A percentile compares a stretch with the other conserved stretches of the same genome.
Evolutionary conservation across 2,797 vertebrate species (phyloP).

Genomic region (Loris lydekkerianus): DNA sequence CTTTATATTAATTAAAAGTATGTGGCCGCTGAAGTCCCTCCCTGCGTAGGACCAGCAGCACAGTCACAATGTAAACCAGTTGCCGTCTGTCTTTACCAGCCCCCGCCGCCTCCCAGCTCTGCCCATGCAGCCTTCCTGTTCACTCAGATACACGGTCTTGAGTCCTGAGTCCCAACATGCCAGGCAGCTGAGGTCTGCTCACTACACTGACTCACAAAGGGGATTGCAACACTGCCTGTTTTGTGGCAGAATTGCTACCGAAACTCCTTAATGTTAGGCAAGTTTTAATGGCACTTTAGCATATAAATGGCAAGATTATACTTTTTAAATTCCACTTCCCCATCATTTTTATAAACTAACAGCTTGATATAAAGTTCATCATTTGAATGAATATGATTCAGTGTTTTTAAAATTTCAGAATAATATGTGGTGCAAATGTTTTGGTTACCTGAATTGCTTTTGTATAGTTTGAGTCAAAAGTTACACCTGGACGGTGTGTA

Average conservation of each 20-base stretch:
- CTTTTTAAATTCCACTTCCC: neutral
- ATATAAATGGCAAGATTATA: neutral
- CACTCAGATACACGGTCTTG: accelerated
- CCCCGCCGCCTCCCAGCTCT: accelerated
- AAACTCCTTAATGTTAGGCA: neutral
- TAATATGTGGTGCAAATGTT: no score
- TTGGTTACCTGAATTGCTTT: no score
- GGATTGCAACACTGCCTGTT: accelerated
- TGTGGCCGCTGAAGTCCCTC: accelerated
- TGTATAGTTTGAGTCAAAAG: no score
- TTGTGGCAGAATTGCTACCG: neutral
- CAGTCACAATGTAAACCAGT: no score
- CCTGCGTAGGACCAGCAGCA: accelerated
- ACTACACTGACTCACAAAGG: neutral
- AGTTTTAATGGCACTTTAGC: neutral
- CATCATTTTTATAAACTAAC: neutral
- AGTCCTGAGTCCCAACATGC: accelerated
- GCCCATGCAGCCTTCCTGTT: no score
- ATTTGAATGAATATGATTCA: neutral
- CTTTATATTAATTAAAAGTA: neutral
- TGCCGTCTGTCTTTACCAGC: neutral
- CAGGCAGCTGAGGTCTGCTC: neutral
- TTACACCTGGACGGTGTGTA: no score
- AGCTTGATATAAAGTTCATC: neutral
- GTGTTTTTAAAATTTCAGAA: neutral